Evolutionary conservation across 2,888 invertebrate species (phyloP).

Genomic region (Cryptocephalus primarius): DNA sequence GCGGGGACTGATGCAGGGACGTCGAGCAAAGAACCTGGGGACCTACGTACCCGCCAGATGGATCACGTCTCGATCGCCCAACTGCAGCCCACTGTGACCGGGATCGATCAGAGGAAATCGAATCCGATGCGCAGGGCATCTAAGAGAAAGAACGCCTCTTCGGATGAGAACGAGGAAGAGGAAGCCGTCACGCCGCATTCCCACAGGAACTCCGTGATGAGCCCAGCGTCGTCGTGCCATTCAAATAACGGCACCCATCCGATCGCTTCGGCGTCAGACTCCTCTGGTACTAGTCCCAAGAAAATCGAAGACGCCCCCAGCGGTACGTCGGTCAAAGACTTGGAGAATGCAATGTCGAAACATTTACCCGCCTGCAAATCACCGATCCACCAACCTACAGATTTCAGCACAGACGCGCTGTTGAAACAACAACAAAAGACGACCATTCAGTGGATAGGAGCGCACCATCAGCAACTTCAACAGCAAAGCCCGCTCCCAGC

Average conservation of each 20-base stretch:
- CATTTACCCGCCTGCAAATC: constrained; percentile 62
- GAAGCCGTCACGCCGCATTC: constrained; percentile 30
- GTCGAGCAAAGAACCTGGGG: constrained; percentile 39
- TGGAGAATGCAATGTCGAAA: constrained; percentile 95
- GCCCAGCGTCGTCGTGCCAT: constrained; percentile 53
- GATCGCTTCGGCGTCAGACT: constrained; percentile 30
- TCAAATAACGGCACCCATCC: constrained; percentile 42
- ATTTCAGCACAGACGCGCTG: constrained; percentile 77
- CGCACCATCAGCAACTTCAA: constrained; percentile 56
- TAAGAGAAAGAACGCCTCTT: constrained; percentile 50
- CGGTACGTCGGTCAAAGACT: constrained; percentile 69
- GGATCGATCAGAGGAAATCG: constrained; percentile 27
- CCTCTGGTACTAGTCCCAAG: constrained; percentile 37
- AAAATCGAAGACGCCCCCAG: constrained; percentile 35
- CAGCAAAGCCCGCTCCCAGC: constrained; percentile 62
- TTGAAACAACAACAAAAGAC: constrained; percentile 71
- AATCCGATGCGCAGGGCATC: constrained; percentile 36
- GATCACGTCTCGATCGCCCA: constrained; percentile 38
- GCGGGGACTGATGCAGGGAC: constrained; percentile 18
- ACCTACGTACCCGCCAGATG: constrained; percentile 41
- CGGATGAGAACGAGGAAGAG: constrained; percentile 43
- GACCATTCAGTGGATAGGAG: constrained; percentile 91
- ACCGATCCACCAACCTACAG: constrained; percentile 63
- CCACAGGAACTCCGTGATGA: constrained; percentile 39
- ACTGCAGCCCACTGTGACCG: constrained; percentile 33